A percentile compares a stretch with the other conserved stretches of the same genome.
Evolutionary conservation across 1,140 invertebrate species (phyloP).

Genomic region (Amphibalanus amphitrite): DNA sequence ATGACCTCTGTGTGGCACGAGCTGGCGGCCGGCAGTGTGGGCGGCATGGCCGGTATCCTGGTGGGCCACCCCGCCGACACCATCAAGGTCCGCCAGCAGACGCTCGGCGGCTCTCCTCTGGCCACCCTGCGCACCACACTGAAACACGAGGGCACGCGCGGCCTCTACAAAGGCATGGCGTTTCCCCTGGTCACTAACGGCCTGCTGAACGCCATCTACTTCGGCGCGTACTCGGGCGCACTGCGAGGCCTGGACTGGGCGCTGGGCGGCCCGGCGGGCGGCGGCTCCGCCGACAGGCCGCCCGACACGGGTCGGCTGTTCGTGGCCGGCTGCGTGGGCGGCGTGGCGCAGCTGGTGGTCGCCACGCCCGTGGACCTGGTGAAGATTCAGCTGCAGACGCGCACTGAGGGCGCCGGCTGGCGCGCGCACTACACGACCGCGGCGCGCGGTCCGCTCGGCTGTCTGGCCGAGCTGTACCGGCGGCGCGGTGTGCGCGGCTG

Average conservation of each 20-base stretch:
- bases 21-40: not conserved
- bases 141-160: constrained; percentile 24
- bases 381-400: constrained; percentile 45
- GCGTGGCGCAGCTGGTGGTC: constrained; percentile 38
- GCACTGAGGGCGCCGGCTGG: not conserved
- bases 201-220: constrained; percentile 47
- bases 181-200: constrained; percentile 47
- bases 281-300: not conserved
- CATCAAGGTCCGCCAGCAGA: constrained; percentile 47
- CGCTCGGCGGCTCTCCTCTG: constrained; percentile 19
- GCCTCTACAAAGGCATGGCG: constrained; percentile 51
- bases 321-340: constrained; percentile 38
- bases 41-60: not conserved
- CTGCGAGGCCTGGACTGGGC: constrained; percentile 26
- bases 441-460: constrained; percentile 25
- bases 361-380: constrained; percentile 49
- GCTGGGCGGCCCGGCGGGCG: constrained; percentile 4
- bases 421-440: constrained; percentile 5
- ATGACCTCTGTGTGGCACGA: not conserved
- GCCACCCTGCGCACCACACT: not conserved
- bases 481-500: constrained; percentile 36
- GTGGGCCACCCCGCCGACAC: constrained; percentile 49
- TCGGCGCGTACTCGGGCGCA: constrained; percentile 45
- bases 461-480: constrained; percentile 28
- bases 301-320: constrained; percentile 24